Evolutionary conservation across 2,888 invertebrate genomes (phyloP), one percentile per base, ranked within the genome.

Genomic region (Plagodis pulveraria): DNA sequence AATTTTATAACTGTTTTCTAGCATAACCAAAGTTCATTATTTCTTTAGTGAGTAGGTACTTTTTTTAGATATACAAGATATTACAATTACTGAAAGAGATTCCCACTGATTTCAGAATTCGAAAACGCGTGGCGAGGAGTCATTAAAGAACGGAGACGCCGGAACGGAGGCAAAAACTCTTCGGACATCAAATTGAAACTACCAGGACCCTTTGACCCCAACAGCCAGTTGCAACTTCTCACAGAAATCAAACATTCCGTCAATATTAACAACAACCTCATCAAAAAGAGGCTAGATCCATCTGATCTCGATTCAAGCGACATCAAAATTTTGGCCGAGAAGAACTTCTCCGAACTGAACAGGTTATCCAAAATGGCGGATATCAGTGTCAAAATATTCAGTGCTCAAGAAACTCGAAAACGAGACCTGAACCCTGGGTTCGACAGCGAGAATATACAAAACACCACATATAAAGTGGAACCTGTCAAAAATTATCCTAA

Each of bases 121-220:
- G 96, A 96, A 81, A 88, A 86, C 51, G 91, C 92, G 48, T 96
- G 96, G 96, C 89, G 93, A 70, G 94, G 93, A 76, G 92, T 96
- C 64, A 72, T 95, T 5, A 93, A 94, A 76, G 95, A 96, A 67
- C 91, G 95, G 49, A 91, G 93, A 68, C 93, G 94, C 63, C 85
- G 95, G 57, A 88, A 93, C 65, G 91, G 93, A 52, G 77, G 83
- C 9, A 84, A 75, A 69, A 84, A 79, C 41, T 50, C 60, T 10
- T 64, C 69, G 2, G 60, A 69, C 4, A 55, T 64, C 9, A 76
- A 75, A 41, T 65, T 51, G 5, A 46, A 41, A 32, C 42, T 43
- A 11, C 7, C 34, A n/a, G 52, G 49, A 6, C 2, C 41, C 9
- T 77, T 91, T 49, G 83, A 88, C 35, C 77, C 82, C 0, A 83